Evolutionary conservation across 2,113 vertebrate genomes (phyloP), one percentile per base, ranked within the genome.

Genomic region (Engraulis encrasicolus): DNA sequence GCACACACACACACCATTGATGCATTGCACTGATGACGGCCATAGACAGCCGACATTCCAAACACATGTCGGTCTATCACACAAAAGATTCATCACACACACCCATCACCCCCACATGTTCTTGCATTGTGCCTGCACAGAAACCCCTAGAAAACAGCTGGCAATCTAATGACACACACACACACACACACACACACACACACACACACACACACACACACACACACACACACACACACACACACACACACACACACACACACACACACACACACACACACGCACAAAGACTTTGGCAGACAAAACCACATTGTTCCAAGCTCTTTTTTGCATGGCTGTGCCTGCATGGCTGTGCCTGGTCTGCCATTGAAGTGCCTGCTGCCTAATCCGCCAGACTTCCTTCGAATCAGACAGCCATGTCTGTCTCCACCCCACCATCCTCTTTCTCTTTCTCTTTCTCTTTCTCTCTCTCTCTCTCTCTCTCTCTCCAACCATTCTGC

Each of bases 181-280:
- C 50, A 48, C 31, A 11, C 17, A 37, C 17, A 34, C 83, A 52
- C 31, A 78, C n/a, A 48, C 81, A 61, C 81, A 58, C 37, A 82
- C 83, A 83, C 78, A 45, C 38, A 81, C 78, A 58, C 15, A 38
- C 78, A 78, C 15, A 74, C 14, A 5, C 34, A 45, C 19, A 34
- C 78, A 50, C 40, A 34, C 27, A 74, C 38, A 82, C 37, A 82
- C 81, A 50, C 40, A 77, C 50, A 48, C 31, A 11, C 17, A 37
- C 17, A 34, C 83, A 52, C 31, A 78, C n/a, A 49, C 81, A 61
- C 81, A 61, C 38, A 82, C 83, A 83, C 78, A 48, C 40, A 81
- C 79, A 61, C 17, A 40, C 78, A 78, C 15, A 77, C 15, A 5
- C 36, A 50, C 11, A 34, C 78, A 50, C 3, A 9, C 9, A 9